Evolutionary conservation across 2,888 invertebrate species (phyloP).

Genomic region (Ephialtes manifestator): DNA sequence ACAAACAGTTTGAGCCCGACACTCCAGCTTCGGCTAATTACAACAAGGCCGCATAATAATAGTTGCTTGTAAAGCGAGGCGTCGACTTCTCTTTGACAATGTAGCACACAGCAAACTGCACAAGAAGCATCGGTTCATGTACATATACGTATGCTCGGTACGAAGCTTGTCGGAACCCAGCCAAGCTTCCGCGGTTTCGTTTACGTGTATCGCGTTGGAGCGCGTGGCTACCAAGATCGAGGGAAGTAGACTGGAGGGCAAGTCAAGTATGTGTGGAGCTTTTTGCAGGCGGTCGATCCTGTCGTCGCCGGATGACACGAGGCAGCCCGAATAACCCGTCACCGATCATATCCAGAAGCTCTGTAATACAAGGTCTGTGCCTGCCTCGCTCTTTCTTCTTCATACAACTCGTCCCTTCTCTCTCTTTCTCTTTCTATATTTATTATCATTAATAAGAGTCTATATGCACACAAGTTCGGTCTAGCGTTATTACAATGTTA

Average conservation of each 20-base stretch:
- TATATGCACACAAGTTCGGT: conserved; percentile 26
- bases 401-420: conserved; percentile 48
- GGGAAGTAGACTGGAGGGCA: conserved; percentile 13
- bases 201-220: conserved; percentile 47
- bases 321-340: conserved; percentile 77
- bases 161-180: conserved; percentile 78
- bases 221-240: conserved; percentile 26
- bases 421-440: conserved; percentile 73
- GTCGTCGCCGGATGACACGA: conserved; percentile 64
- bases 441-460: conserved; percentile 72
- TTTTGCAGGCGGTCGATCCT: conserved; percentile 74
- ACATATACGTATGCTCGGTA: neutral
- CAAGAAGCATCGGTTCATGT: conserved; percentile 72
- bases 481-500: conserved; percentile 71
- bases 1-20: conserved; percentile 51
- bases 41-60: conserved; percentile 76
- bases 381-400: conserved; percentile 29
- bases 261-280: conserved; percentile 56
- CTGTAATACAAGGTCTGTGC: conserved; percentile 37
- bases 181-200: conserved; percentile 76
- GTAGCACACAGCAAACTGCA: conserved; percentile 47
- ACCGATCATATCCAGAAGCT: conserved; percentile 77
- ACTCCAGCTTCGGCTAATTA: conserved; percentile 79
- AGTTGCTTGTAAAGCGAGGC: conserved; percentile 76
- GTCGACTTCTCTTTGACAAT: conserved; percentile 47